Percentiles rank a stretch among this genome's conserved stretches.
Evolutionary conservation across 2,113 vertebrate genomes (phyloP).

Genomic region (Oncorhynchus gorbuscha): DNA sequence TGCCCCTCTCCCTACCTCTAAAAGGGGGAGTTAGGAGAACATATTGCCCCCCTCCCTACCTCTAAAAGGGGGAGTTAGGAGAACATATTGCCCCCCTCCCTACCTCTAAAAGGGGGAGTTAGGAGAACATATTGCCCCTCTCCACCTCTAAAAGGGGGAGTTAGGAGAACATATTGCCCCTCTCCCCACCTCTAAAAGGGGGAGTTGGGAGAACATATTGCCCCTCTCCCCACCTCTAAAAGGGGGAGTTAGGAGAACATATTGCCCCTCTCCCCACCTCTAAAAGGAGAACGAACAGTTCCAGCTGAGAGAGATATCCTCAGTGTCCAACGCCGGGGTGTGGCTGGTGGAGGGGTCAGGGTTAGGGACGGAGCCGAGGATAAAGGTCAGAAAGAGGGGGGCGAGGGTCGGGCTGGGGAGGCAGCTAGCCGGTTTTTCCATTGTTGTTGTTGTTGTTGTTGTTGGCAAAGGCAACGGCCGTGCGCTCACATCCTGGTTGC

Average conservation of each 20-base stretch:
- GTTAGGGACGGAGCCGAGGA: constrained; percentile 21
- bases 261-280: constrained; percentile 2
- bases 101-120: background rate
- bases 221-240: background rate
- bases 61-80: constrained; percentile 42
- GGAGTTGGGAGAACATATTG: background rate
- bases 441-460: constrained; percentile 15
- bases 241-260: background rate
- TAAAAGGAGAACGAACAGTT: constrained; percentile 61
- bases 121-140: background rate
- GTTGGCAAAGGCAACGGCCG: constrained; percentile 26
- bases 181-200: background rate
- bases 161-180: constrained; percentile 39
- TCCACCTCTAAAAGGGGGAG: constrained; percentile 26
- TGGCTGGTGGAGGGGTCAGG: constrained; percentile 38
- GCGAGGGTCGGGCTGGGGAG: constrained; percentile 52
- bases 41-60: background rate
- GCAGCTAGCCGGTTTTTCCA: constrained; percentile 47
- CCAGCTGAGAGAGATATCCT: constrained; percentile 68
- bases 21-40: constrained; percentile 19
- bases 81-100: constrained; percentile 13
- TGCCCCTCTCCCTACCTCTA: background rate
- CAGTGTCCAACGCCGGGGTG: constrained; percentile 51
- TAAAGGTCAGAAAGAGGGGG: constrained; percentile 48
- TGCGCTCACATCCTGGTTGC: constrained; percentile 95